phyloP scores from a whole-genome alignment of 1,140 invertebrate genomes.

The Panulirus ornatus region DNA sequence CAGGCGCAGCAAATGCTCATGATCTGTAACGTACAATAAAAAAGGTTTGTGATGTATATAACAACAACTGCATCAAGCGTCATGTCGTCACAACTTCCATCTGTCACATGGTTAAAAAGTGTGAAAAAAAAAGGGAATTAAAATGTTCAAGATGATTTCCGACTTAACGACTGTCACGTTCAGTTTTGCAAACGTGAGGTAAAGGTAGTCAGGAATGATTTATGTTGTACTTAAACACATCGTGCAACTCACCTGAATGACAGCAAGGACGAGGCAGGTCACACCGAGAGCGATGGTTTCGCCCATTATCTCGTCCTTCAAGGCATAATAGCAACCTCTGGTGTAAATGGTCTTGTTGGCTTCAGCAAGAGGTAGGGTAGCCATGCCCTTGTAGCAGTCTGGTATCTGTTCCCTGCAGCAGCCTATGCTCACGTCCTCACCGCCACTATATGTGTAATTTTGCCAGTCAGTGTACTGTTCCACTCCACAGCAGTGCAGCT shows the following conservation, averaged over 20 bases:
- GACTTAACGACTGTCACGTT: no score
- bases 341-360: conserved; percentile 25
- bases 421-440: conserved; percentile 3
- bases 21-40: conserved; percentile 26
- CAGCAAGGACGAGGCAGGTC: conserved; percentile 51
- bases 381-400: neutral
- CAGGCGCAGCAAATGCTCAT: conserved; percentile 51
- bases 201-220: no score
- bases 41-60: no score
- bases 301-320: conserved; percentile 32
- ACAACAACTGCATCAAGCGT: no score
- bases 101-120: no score
- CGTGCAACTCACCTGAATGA: conserved; percentile 61
- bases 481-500: conserved; percentile 59
- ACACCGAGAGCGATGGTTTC: conserved; percentile 50
- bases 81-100: no score
- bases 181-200: no score
- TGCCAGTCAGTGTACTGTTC: conserved; percentile 38
- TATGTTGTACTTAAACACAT: no score
- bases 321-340: conserved; percentile 35
- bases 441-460: neutral
- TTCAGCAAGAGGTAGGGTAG: no score
- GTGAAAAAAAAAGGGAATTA: no score
- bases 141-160: no score
- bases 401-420: conserved; percentile 7